Conservation (phyloP, 2,113 vertebrate species). For the Mustela nigripes region DNA sequence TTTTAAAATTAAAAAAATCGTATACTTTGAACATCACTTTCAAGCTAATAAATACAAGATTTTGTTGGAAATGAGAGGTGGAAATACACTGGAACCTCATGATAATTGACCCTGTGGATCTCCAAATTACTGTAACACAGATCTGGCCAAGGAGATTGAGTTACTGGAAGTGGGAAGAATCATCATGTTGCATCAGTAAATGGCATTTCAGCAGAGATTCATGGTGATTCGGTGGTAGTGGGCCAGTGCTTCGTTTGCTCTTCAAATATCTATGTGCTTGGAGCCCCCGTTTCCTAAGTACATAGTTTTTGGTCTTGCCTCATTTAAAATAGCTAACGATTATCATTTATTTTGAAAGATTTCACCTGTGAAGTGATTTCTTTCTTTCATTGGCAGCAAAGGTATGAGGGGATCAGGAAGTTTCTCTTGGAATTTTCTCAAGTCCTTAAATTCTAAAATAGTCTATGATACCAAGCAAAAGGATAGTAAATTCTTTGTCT, state of each 20-base stretch:
- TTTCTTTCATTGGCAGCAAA: slow-evolving; percentile 58
- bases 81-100: slow-evolving; percentile 45
- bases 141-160: slow-evolving; percentile 19
- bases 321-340: slow-evolving; percentile 55
- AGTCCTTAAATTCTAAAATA: slow-evolving; percentile 75
- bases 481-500: slow-evolving; percentile 66
- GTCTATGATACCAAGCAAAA: slow-evolving; percentile 72
- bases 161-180: slow-evolving; percentile 52
- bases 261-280: slow-evolving; percentile 36
- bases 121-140: slow-evolving; percentile 46
- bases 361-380: slow-evolving; percentile 65
- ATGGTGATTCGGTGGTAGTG: neutral
- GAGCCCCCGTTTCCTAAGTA: neutral
- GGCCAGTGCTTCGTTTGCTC: slow-evolving; percentile 28
- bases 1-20: slow-evolving; percentile 35
- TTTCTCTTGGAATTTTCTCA: slow-evolving; percentile 73
- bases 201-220: slow-evolving; percentile 16
- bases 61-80: slow-evolving; percentile 52
- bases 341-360: slow-evolving; percentile 74
- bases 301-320: slow-evolving; percentile 35
- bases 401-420: slow-evolving; percentile 56
- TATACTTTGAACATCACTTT: slow-evolving; percentile 34
- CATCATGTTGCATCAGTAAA: neutral
- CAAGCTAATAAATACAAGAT: slow-evolving; percentile 55
- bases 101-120: slow-evolving; percentile 40